Conservation (phyloP, 2,888 invertebrate species). For the Apocheima hispidaria region DNA sequence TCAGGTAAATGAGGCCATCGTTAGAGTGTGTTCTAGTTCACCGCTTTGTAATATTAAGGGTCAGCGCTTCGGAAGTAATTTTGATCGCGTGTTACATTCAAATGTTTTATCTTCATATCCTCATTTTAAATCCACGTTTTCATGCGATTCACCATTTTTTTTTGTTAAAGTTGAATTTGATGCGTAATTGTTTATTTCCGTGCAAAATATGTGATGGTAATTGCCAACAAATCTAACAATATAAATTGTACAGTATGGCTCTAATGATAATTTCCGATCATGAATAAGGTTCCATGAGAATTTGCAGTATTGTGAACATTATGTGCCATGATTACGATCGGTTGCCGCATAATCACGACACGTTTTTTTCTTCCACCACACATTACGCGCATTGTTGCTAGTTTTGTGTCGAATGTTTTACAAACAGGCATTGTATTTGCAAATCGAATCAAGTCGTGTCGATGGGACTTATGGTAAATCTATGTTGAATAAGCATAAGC, state of each 20-base stretch:
- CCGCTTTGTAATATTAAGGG: conserved; percentile 1
- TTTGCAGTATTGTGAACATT: conserved; percentile 51
- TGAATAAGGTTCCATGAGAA: conserved; percentile 46
- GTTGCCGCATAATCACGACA: conserved; percentile 40
- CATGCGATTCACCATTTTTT: conserved; percentile 1
- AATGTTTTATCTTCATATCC: conserved; percentile 18
- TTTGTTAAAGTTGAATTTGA: conserved; percentile 6
- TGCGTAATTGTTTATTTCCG: conserved; percentile 27
- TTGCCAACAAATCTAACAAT: conserved; percentile 16
- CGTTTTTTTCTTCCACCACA: conserved; percentile 39
- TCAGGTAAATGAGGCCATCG: conserved; percentile 58
- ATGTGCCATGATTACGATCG: conserved; percentile 53
- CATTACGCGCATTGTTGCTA: conserved; percentile 41
- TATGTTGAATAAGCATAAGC: conserved; percentile 28
- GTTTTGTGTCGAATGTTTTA: conserved; percentile 37
- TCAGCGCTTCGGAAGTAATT: conserved; percentile 14
- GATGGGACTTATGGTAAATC: conserved; percentile 29
- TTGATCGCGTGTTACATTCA: conserved; percentile 22
- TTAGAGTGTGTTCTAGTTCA: conserved; percentile 20
- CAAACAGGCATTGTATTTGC: conserved; percentile 45
- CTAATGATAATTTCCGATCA: conserved; percentile 44
- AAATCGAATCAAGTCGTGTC: conserved; percentile 37
- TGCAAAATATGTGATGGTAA: conserved; percentile 18
- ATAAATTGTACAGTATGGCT: conserved; percentile 11
- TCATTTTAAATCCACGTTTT: conserved; percentile 6